Conservation (phyloP, 2,888 invertebrate species). For the Hirtodrosophila histrioides region DNA sequence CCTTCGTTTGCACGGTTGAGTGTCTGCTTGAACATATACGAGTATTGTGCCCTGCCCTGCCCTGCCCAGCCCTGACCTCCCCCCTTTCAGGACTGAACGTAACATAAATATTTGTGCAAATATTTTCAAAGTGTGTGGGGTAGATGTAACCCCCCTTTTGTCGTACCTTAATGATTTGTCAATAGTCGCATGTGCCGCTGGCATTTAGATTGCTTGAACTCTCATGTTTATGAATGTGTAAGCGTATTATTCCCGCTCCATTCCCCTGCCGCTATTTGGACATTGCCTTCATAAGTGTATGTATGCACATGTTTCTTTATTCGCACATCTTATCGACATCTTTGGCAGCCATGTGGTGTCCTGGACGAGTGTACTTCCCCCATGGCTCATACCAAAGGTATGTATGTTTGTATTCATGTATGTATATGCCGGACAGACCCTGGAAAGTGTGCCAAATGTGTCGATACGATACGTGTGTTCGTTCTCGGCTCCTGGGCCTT, state of each 20-base stretch:
- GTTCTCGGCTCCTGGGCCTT: slow-evolving; percentile 22
- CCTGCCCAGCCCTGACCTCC: not conserved
- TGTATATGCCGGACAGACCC: slow-evolving; percentile 17
- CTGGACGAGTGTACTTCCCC: not conserved
- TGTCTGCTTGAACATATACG: slow-evolving; percentile 27
- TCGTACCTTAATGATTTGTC: slow-evolving; percentile 64
- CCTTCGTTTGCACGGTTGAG: slow-evolving; percentile 29
- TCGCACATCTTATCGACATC: slow-evolving; percentile 54
- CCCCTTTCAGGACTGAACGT: slow-evolving; percentile 25
- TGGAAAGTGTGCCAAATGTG: slow-evolving; percentile 57
- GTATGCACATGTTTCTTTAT: slow-evolving; percentile 37
- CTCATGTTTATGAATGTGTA: slow-evolving; percentile 57
- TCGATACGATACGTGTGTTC: slow-evolving; percentile 40
- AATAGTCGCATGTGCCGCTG: slow-evolving; percentile 57
- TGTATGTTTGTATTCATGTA: too few relatives aligned
- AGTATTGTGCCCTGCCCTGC: slow-evolving; percentile 4
- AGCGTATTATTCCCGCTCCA: slow-evolving; percentile 45
- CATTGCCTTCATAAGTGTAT: slow-evolving; percentile 38
- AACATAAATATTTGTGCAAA: slow-evolving; percentile 61
- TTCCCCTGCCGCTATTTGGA: slow-evolving; percentile 34
- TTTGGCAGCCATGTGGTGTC: slow-evolving; percentile 46
- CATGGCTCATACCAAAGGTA: not conserved
- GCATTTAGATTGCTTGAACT: slow-evolving; percentile 50
- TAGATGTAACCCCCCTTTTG: slow-evolving; percentile 8
- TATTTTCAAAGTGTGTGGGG: slow-evolving; percentile 15